These are phyloP conservation scores for Blennius ocellaris DNA, from an alignment of 2,113 vertebrate genomes.

Conservation along the genomic window DNA sequence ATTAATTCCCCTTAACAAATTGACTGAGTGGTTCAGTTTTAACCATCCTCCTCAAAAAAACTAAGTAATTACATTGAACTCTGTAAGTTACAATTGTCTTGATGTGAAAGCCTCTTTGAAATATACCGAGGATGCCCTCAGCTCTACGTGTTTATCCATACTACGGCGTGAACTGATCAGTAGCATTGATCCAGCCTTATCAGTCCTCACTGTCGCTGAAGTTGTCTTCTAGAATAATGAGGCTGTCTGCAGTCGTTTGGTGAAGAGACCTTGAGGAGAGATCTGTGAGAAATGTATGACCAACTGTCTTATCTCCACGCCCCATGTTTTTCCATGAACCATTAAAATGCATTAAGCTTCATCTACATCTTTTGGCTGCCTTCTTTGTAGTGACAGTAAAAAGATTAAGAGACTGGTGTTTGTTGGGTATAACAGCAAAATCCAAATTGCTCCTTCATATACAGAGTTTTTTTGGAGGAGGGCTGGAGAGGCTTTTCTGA, in stretches of 20 bases:
- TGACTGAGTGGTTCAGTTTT: not conserved
- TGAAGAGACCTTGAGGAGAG: conserved; percentile 61
- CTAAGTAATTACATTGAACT: not conserved
- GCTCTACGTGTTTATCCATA: conserved; percentile 54
- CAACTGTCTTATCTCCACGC: conserved; percentile 54
- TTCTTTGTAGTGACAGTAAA: not conserved
- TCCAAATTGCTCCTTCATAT: not conserved
- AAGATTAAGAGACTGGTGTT: conserved; percentile 2
- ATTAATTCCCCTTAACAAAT: conserved; percentile 20
- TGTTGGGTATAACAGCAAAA: not conserved
- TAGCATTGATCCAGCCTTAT: conserved; percentile 75
- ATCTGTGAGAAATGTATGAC: conserved; percentile 67
- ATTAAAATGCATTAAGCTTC: not conserved
- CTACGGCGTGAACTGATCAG: conserved; percentile 64
- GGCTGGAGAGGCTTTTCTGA: conserved; percentile 2
- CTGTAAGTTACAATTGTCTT: conserved; percentile 6
- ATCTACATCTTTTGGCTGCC: not conserved
- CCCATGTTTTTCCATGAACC: not conserved
- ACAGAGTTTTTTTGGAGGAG: too few relatives aligned
- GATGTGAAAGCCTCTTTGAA: conserved; percentile 20
- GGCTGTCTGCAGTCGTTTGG: conserved; percentile 62
- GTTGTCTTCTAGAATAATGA: conserved; percentile 79
- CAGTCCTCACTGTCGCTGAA: conserved; percentile 65
- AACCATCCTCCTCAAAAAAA: conserved; percentile 1
- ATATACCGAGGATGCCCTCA: conserved; percentile 54